These are phyloP conservation scores for Philereme transversata DNA, from an alignment of 2,888 invertebrate genomes.

Conservation along the genomic window DNA sequence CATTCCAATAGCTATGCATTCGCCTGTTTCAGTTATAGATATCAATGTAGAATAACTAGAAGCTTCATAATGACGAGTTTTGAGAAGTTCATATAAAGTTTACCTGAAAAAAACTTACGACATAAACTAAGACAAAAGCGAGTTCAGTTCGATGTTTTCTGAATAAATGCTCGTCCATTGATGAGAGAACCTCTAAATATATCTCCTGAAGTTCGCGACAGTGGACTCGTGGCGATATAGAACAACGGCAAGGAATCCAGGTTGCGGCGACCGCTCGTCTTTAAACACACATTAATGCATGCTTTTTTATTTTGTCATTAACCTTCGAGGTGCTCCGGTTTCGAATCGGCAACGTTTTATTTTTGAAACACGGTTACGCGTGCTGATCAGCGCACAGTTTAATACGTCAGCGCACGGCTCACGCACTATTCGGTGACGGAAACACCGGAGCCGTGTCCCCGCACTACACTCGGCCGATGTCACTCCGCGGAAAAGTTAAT, in stretches of 20 bases:
- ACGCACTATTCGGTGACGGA: conserved; percentile 16
- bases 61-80: too few species aligned
- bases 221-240: conserved; percentile 54
- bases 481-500: conserved; percentile 58
- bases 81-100: too few species aligned
- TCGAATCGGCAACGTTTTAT: conserved; percentile 80
- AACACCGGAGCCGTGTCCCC: conserved; percentile 7
- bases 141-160: conserved; percentile 11
- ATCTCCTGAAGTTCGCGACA: conserved; percentile 35
- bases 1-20: conserved; percentile 1
- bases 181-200: conserved; percentile 37
- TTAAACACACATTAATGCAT: conserved; percentile 72
- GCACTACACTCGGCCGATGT: conserved; percentile 26
- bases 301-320: conserved; percentile 81
- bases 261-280: conserved; percentile 50
- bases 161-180: conserved; percentile 27
- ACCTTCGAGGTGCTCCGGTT: conserved; percentile 81
- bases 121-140: too few species aligned
- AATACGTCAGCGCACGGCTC: conserved; percentile 13
- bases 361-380: conserved; percentile 79
- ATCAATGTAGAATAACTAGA: neutral
- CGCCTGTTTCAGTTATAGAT: neutral
- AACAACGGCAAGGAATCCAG: conserved; percentile 57
- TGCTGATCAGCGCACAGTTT: conserved; percentile 53
- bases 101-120: too few species aligned